Conservation (phyloP, 1,140 invertebrate species). For the Ooceraea biroi region DNA sequence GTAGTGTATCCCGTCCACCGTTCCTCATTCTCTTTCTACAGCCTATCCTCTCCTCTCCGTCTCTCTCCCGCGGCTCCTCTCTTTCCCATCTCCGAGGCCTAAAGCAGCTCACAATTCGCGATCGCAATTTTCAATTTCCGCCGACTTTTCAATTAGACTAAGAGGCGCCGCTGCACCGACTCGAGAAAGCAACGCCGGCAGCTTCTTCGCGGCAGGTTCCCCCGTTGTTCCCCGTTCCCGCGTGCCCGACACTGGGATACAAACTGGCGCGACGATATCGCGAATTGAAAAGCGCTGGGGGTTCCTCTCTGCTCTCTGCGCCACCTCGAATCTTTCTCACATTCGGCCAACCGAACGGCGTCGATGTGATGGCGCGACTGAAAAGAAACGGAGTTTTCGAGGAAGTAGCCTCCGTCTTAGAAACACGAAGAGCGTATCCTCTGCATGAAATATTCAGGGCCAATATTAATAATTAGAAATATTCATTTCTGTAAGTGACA, state of each 20-base stretch:
- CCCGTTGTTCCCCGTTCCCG: constrained; percentile 68
- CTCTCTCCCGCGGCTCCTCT: constrained; percentile 63
- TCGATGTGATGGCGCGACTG: constrained; percentile 29
- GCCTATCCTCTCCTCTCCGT: constrained; percentile 57
- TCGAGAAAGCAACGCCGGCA: constrained; percentile 57
- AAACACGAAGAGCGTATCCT: background rate
- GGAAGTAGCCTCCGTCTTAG: constrained; percentile 17
- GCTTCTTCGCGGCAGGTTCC: constrained; percentile 76
- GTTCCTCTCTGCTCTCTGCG: constrained; percentile 30
- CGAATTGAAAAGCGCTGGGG: constrained; percentile 81
- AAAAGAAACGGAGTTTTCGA: constrained; percentile 28
- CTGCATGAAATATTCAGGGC: constrained; percentile 5
- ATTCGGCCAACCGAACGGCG: constrained; percentile 51
- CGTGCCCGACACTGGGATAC: constrained; percentile 68
- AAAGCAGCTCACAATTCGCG: constrained; percentile 86
- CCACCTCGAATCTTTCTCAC: constrained; percentile 32
- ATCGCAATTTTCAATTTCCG: constrained; percentile 87
- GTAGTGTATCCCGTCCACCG: constrained; percentile 59
- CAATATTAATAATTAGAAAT: background rate
- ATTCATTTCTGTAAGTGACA: background rate
- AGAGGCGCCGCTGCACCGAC: constrained; percentile 82
- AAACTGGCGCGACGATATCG: constrained; percentile 75
- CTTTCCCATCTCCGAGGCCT: constrained; percentile 67
- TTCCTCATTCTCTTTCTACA: constrained; percentile 58
- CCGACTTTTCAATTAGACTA: constrained; percentile 87